phyloP scores from a whole-genome alignment of 2,113 vertebrate species.

The Cyanistes caeruleus region DNA sequence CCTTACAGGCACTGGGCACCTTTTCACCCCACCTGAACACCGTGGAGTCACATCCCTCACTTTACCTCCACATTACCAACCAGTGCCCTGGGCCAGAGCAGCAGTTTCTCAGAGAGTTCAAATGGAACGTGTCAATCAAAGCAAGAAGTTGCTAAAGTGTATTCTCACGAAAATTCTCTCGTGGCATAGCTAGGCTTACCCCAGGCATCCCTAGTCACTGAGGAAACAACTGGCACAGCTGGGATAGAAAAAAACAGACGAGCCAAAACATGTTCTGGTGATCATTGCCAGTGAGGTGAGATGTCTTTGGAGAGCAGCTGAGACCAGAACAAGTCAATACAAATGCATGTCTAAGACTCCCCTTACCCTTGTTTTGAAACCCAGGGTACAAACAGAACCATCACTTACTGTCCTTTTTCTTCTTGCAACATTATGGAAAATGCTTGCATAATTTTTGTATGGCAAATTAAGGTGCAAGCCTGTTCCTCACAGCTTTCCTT shows the following conservation, averaged over 20 bases:
- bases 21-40: background rate
- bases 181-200: background rate
- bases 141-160: background rate
- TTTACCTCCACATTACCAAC: background rate
- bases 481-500: background rate
- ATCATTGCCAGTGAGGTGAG: background rate
- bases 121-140: background rate
- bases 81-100: background rate
- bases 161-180: background rate
- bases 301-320: background rate
- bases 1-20: background rate
- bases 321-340: background rate
- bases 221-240: background rate
- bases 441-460: background rate
- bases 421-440: background rate
- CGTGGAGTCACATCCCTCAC: fast-evolving
- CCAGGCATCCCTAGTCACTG: background rate
- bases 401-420: background rate
- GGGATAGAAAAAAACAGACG: background rate
- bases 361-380: background rate
- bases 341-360: background rate
- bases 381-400: background rate
- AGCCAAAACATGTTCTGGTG: background rate
- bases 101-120: background rate
- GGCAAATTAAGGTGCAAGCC: background rate